Evolutionary conservation across 2,888 invertebrate genomes (phyloP), one percentile per base, ranked within the genome.

Genomic region (Conus canariensis): DNA sequence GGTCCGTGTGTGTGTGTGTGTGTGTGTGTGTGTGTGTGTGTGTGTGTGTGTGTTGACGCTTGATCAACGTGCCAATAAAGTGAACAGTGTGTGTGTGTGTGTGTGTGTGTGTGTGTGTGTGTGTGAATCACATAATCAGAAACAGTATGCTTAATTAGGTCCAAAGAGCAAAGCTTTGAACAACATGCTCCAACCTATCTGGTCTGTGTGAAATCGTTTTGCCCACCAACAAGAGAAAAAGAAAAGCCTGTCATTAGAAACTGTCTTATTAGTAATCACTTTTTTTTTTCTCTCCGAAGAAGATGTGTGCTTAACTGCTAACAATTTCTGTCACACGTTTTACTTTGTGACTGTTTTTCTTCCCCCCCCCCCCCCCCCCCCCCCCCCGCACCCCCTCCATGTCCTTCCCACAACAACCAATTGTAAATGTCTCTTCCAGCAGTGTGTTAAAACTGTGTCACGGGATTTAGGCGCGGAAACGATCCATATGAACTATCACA

Each of bases 41-140:
- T 80, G 77, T 80, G 77, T 45, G 77, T 80, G 77, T 45, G 77
- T 80, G 77, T 80, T 30, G 30, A 30, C 22, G 77, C 45, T 45
- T 45, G 45, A 45, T 45, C 4, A 45, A 45, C 45, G 45, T 45
- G 4, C 45, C 45, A 45, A 3, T 45, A 45, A 45, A 45, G 45
- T 45, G 45, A 45, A 45, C 45, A 45, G 45, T 45, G 2, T 45
- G 45, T 45, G 87, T 64, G 59, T 64, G 45, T 87, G 30, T 22
- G 87, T 87, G 59, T 64, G 60, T 87, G 67, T 67, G 56, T 87
- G 67, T 67, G 60, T 87, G 87, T 87, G 59, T 64, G 45, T 87
- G 87, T 87, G 87, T 87, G 60, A 64, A 14, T 25, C 7, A 8
- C 25, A 16, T 12, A 16, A 25, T 14, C 30, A 14, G 30, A 10